Percentiles rank a stretch among this genome's conserved stretches.
Conservation (phyloP, 35 echinoderm and acorn worm species). For the Stichopus chloronotus region DNA sequence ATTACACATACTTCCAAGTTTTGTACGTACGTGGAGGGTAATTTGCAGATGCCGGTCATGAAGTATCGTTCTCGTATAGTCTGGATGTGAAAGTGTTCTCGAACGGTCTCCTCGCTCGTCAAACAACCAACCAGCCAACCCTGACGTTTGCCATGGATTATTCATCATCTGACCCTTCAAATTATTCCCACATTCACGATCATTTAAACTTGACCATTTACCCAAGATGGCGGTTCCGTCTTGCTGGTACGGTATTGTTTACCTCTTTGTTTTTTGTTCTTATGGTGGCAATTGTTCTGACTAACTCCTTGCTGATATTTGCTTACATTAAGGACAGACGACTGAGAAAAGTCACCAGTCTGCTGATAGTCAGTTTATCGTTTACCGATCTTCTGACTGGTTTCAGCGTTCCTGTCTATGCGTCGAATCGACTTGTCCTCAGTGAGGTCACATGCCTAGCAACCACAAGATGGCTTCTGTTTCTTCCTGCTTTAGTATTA, state of each 20-base stretch:
- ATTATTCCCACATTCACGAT: no score
- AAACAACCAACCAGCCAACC: no score
- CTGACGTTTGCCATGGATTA: no score
- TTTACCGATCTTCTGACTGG: neutral
- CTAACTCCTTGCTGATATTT: neutral
- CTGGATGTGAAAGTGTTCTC: no score
- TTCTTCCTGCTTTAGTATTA: neutral
- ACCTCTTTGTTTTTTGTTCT: neutral
- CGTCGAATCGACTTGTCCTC: neutral
- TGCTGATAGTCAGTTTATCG: neutral
- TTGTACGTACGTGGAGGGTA: no score
- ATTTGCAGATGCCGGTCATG: no score
- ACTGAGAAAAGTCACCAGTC: neutral
- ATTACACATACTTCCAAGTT: no score
- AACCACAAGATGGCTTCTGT: neutral
- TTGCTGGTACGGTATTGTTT: neutral
- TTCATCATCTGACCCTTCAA: no score
- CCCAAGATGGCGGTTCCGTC: neutral
- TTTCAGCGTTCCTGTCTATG: neutral
- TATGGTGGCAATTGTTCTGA: neutral
- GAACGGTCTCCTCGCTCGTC: no score
- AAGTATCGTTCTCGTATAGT: no score
- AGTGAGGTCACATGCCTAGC: neutral
- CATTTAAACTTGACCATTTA: neutral
- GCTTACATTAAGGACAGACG: neutral